Evolutionary conservation across 2,888 invertebrate species (phyloP), one percentile per base, ranked within the genome.

Genomic region (Eupithecia subumbrata): DNA sequence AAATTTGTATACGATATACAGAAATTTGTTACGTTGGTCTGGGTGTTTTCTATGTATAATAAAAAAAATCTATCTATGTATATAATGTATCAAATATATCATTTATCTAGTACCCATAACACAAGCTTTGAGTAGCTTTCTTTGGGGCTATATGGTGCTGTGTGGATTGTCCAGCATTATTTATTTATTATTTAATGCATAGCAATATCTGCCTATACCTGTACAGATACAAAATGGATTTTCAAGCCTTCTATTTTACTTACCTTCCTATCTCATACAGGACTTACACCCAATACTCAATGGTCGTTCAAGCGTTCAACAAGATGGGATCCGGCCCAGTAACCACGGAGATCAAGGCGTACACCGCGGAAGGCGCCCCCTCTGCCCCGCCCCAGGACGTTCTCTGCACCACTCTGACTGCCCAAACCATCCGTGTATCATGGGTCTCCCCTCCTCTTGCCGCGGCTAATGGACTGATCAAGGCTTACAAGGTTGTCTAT

Each of bases 201-300:
- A n/a, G n/a, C n/a, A n/a, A n/a, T n/a, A n/a, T n/a, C n/a, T n/a
- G n/a, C n/a, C n/a, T n/a, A n/a, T n/a, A n/a, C n/a, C n/a, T n/a
- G n/a, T n/a, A n/a, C 25, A 1, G 8, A 34, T 64, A 64, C 60
- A 64, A 34, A 64, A 12, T 18, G 18, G 30, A 16, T 34, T 8
- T 34, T 64, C 7, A 64, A 18, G 18, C 64, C 18, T 64, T 48
- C 48, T 48, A 9, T n/a, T 18, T 22, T 60, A 60, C 60, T 60
- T 25, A 60, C 22, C 25, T 14, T 2, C 1, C 25, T 60, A 25
- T 52, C 11, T 34, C 43, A 22, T 71, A 18, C 87, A 97, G 97
- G 88, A 98, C 98, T 0, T 99, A 99, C 94, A 99, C 98, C 0
- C 98, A 98, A 90, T 99, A 99, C 92, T 97, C 98, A n/a, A 97